phyloP scores from a whole-genome alignment of 2,797 vertebrate species.

The Antrozous pallidus region DNA sequence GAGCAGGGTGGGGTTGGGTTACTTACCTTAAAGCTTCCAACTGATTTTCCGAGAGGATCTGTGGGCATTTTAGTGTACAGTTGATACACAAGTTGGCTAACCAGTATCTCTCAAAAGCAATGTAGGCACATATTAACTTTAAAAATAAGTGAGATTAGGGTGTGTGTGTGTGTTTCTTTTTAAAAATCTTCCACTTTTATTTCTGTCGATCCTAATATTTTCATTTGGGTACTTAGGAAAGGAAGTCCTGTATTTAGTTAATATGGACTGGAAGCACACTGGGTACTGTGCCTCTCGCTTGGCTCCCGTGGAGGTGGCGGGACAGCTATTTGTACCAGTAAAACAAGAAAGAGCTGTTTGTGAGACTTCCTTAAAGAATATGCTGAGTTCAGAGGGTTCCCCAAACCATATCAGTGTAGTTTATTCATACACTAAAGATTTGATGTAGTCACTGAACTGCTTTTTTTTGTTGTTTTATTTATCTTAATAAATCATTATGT shows the following conservation, averaged over 20 bases:
- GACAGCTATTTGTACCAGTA: not conserved
- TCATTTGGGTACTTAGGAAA: not conserved
- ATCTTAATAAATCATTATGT: constrained; percentile 45
- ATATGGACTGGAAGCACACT: not conserved
- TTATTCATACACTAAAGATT: constrained; percentile 19
- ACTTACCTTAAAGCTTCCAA: not conserved
- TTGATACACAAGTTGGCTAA: not conserved
- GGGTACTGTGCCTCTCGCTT: not conserved
- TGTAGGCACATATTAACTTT: constrained; percentile 16
- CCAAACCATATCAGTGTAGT: constrained; percentile 8
- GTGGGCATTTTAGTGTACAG: not conserved
- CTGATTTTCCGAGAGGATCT: not conserved
- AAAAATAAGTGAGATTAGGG: constrained; percentile 33
- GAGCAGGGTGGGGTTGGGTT: not conserved
- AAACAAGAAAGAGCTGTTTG: not conserved
- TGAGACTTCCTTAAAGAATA: not conserved
- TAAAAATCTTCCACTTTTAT: not conserved
- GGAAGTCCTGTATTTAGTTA: not conserved
- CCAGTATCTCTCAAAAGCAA: not conserved
- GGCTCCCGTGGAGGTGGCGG: not conserved
- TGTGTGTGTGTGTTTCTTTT: not conserved
- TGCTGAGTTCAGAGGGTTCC: not conserved
- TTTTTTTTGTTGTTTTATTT: constrained; percentile 62
- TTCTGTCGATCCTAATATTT: constrained; percentile 33
- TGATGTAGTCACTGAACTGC: constrained; percentile 27